Evolutionary conservation across 2,797 vertebrate species (phyloP).

Genomic region (Acrossocheilus fasciatus): DNA sequence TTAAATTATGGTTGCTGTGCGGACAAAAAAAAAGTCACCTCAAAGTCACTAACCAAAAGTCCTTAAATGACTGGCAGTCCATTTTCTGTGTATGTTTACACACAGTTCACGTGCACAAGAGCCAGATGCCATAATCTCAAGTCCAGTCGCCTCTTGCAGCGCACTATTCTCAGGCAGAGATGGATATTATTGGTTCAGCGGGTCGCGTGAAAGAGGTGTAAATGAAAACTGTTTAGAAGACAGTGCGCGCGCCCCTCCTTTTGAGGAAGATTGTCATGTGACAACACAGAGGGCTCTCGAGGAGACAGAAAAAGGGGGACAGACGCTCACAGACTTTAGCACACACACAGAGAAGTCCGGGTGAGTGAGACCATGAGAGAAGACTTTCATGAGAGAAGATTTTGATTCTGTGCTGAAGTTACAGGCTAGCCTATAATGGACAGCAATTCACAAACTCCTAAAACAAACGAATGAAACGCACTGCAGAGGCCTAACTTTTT

Average conservation of each 20-base stretch:
- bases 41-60: too few relatives aligned
- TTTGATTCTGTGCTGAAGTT: not conserved
- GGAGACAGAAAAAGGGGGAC: not conserved
- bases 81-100: not conserved
- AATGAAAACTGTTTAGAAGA: slow-evolving; percentile 91
- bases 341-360: not conserved
- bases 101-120: not conserved
- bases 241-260: slow-evolving; percentile 83
- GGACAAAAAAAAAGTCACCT: not conserved
- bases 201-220: slow-evolving; percentile 97
- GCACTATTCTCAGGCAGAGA: slow-evolving; percentile 88
- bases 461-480: slow-evolving; percentile 8
- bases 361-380: slow-evolving; percentile 7
- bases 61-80: not conserved
- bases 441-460: not conserved
- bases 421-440: not conserved
- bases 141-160: slow-evolving; percentile 79
- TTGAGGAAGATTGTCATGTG: slow-evolving; percentile 97
- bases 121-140: slow-evolving; percentile 65
- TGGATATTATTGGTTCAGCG: slow-evolving; percentile 96
- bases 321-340: slow-evolving; percentile 24
- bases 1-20: not conserved
- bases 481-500: not conserved
- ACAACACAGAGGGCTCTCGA: slow-evolving; percentile 94
- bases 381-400: too few relatives aligned